Percentiles rank a stretch among this genome's conserved stretches.
Evolutionary conservation across 1,140 invertebrate genomes (phyloP).

Genomic region (Cherax destructor): DNA sequence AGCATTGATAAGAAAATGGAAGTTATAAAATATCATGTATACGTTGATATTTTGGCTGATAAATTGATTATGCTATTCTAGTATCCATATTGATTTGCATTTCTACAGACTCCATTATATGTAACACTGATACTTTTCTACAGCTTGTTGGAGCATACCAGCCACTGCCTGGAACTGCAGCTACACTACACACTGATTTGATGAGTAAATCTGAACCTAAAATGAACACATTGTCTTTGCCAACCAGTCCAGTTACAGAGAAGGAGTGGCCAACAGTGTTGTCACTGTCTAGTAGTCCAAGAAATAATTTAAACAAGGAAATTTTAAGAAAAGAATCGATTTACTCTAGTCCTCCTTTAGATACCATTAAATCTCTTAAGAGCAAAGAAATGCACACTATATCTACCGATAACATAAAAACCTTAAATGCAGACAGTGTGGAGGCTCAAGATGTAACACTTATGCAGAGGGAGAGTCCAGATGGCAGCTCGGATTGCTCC

Average conservation of each 20-base stretch:
- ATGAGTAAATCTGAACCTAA: background rate
- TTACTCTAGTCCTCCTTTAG: background rate
- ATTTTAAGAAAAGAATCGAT: background rate
- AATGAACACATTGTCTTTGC: background rate
- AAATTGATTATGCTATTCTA: too few species aligned
- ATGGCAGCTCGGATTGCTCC: conserved; percentile 54
- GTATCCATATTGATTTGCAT: too few species aligned
- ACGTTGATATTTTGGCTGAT: too few species aligned
- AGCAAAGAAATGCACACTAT: background rate
- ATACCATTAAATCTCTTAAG: background rate
- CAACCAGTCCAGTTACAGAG: conserved; percentile 19
- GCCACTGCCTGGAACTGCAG: background rate
- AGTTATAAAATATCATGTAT: too few species aligned
- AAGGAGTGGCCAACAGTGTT: background rate
- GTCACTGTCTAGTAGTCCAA: background rate
- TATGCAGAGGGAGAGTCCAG: conserved; percentile 50
- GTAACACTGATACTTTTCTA: background rate
- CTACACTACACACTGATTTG: background rate
- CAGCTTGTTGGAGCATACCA: background rate
- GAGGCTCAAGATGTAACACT: background rate
- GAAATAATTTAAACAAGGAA: background rate
- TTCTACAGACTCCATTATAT: too few species aligned
- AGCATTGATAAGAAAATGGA: too few species aligned
- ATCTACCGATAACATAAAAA: background rate
- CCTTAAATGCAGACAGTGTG: background rate